A percentile compares a stretch with the other conserved stretches of the same genome.
These are phyloP conservation scores for Euspilapteryx auroguttella DNA, from an alignment of 2,888 invertebrate species.

Conservation along the genomic window DNA sequence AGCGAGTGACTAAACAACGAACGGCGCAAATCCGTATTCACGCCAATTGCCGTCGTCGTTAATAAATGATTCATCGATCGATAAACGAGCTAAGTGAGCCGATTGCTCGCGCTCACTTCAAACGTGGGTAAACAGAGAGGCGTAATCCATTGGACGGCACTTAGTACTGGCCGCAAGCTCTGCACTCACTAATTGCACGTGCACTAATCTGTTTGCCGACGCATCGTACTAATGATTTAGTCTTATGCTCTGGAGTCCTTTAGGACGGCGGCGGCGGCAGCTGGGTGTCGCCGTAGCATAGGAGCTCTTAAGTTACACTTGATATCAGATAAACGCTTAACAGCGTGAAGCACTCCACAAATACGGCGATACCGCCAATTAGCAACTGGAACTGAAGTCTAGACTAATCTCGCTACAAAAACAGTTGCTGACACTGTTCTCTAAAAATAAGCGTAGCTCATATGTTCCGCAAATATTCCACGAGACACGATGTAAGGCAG, in stretches of 20 bases:
- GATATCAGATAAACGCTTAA: no score
- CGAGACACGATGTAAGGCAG: no score
- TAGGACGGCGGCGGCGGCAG: no score
- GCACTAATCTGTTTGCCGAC: slow-evolving; percentile 50
- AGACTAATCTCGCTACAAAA: no score
- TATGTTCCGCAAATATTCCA: no score
- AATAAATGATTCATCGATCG: slow-evolving; percentile 38
- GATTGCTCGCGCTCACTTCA: slow-evolving; percentile 45
- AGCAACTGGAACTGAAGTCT: no score
- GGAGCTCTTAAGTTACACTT: no score
- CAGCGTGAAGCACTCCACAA: no score
- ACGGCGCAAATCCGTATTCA: slow-evolving; percentile 1
- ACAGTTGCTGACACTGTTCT: no score
- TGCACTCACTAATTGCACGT: slow-evolving; percentile 42
- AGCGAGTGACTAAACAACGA: not conserved
- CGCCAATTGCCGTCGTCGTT: slow-evolving; percentile 8
- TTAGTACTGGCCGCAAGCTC: slow-evolving; percentile 46
- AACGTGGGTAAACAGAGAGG: slow-evolving; percentile 39
- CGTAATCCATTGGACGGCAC: slow-evolving; percentile 53
- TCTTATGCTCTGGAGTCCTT: not conserved
- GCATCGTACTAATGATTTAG: slow-evolving; percentile 23
- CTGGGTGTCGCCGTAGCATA: no score
- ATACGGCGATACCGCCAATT: no score
- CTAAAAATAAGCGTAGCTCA: no score
- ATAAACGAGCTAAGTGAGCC: slow-evolving; percentile 35